Base-by-base conservation (phyloP, 2,888 invertebrate species). In the Deladenus siricidicola region DNA sequence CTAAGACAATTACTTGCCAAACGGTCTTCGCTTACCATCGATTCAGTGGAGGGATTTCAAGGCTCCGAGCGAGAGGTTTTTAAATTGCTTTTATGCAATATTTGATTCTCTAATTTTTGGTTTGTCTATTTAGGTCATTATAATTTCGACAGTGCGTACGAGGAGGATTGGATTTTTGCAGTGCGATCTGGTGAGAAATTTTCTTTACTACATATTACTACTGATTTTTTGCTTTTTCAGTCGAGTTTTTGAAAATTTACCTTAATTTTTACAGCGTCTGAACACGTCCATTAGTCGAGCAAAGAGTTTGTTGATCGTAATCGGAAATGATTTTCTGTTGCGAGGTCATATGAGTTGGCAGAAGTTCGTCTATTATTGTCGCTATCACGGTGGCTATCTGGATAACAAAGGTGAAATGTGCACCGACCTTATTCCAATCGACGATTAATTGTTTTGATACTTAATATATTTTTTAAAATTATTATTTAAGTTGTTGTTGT, bases 211-310 rank as follows among this genome's bases (percentile, higher is more conserved):
- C n/a, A n/a, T n/a, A n/a, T n/a, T n/a, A n/a, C n/a, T n/a, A 8
- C 23, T 6, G 4, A 6, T 6, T 4, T 48, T 8, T 10, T 14
- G 26, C 26, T n/a, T 10, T 10, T 4, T 49, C 24, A 8, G 8
- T 8, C 10, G 26, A 49, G 26, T 8, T 49, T 14, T 4, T 26
- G 26, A 49, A 26, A 8, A 6, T 14, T 43, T 8, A 39, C n/a
- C 43, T 45, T 3, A 6, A 48, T 28, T 19, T 64, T 34, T 62
- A 63, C 10, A 66, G 64, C 65, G 68, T 3, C 50, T 67, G 34
- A 67, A 67, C 48, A 67, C 68, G 4, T 62, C 68, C 30, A 67
- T 67, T 28, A 67, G 72, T 23, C 62, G 68, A 14, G 68, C 68
- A 14, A 64, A 70, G n/a, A 47, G 67, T 39, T 42, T 67, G 34